A percentile compares a stretch with the other conserved stretches of the same genome.
These are phyloP conservation scores for Cephus pulcher DNA, from an alignment of 2,888 invertebrate genomes.

Conservation along the genomic window DNA sequence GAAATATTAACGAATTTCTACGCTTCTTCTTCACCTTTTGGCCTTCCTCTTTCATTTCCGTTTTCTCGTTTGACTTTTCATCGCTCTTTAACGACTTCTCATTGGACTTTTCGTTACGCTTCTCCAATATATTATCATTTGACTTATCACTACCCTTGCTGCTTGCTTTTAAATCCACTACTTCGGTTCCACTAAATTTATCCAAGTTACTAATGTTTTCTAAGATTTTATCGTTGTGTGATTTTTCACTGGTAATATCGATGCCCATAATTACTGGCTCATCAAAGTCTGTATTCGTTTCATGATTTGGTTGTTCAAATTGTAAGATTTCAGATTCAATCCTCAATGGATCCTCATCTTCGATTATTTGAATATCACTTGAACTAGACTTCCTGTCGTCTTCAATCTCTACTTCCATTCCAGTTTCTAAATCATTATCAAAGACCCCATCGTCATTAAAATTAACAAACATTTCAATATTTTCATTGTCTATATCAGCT, in stretches of 20 bases:
- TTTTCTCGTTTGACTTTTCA: slow-evolving; percentile 58
- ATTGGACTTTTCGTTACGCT: slow-evolving; percentile 35
- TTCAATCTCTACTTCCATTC: slow-evolving; percentile 48
- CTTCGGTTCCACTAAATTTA: slow-evolving; percentile 42
- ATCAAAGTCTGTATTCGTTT: slow-evolving; percentile 1
- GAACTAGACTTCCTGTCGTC: slow-evolving; percentile 55
- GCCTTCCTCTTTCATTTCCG: slow-evolving; percentile 67
- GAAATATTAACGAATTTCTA: slow-evolving; percentile 77
- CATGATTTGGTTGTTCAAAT: slow-evolving; percentile 9
- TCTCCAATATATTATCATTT: slow-evolving; percentile 38
- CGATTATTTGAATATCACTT: slow-evolving; percentile 53
- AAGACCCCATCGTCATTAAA: slow-evolving; percentile 31
- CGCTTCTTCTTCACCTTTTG: slow-evolving; percentile 73
- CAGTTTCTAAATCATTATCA: slow-evolving; percentile 37
- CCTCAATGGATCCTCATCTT: slow-evolving; percentile 50
- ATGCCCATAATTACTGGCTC: background rate
- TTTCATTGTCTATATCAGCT: slow-evolving; percentile 49
- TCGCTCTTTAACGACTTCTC: slow-evolving; percentile 43
- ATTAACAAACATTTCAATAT: slow-evolving; percentile 59
- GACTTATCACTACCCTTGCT: slow-evolving; percentile 54
- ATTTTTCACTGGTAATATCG: slow-evolving; percentile 58
- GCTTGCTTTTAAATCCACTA: slow-evolving; percentile 60
- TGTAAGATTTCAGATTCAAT: slow-evolving; percentile 38
- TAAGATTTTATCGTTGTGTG: slow-evolving; percentile 64
- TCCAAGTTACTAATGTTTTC: slow-evolving; percentile 43